phyloP scores from a whole-genome alignment of 2,113 vertebrate genomes.

The Menidia beryllina region DNA sequence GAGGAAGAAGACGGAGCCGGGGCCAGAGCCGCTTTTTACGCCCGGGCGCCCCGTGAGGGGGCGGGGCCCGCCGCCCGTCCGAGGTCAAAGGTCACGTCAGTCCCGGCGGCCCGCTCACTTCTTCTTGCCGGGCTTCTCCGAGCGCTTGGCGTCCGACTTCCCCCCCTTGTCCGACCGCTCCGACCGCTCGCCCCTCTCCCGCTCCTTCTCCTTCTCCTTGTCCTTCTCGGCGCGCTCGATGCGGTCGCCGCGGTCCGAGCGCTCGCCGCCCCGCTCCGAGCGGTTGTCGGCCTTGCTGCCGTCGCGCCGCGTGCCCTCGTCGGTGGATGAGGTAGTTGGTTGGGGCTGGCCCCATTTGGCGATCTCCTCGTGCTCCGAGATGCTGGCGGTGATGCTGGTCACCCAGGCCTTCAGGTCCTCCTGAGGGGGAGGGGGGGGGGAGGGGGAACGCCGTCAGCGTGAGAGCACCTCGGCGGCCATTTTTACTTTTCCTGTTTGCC shows the following conservation, averaged over 20 bases:
- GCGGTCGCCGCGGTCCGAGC: slow-evolving; percentile 75
- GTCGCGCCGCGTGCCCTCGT: slow-evolving; percentile 90
- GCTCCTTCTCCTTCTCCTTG: slow-evolving; percentile 65
- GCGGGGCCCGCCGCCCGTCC: slow-evolving; percentile 50
- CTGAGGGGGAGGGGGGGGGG: slow-evolving; percentile 68
- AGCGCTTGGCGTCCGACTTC: slow-evolving; percentile 82
- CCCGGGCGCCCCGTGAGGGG: too few species aligned
- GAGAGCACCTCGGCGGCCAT: too few species aligned
- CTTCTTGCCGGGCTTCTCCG: slow-evolving; percentile 81
- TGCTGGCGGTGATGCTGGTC: slow-evolving; percentile 81
- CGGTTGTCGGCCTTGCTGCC: slow-evolving; percentile 83
- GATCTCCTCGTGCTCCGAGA: slow-evolving; percentile 89
- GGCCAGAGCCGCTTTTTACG: too few species aligned
- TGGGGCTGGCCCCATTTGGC: slow-evolving; percentile 88
- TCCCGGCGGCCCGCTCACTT: slow-evolving; percentile 80
- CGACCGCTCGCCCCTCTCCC: slow-evolving; percentile 66
- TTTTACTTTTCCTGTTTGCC: too few species aligned
- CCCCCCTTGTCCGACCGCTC: slow-evolving; percentile 79
- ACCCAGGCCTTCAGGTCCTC: slow-evolving; percentile 92
- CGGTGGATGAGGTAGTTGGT: slow-evolving; percentile 94
- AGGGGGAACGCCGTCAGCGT: neutral
- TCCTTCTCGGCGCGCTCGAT: slow-evolving; percentile 54
- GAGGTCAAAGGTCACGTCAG: slow-evolving; percentile 39
- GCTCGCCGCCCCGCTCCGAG: slow-evolving; percentile 77
- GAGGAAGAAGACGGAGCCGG: too few species aligned